These are phyloP conservation scores for Hylaeus volcanicus DNA, from an alignment of 1,140 invertebrate genomes.

Conservation along the genomic window DNA sequence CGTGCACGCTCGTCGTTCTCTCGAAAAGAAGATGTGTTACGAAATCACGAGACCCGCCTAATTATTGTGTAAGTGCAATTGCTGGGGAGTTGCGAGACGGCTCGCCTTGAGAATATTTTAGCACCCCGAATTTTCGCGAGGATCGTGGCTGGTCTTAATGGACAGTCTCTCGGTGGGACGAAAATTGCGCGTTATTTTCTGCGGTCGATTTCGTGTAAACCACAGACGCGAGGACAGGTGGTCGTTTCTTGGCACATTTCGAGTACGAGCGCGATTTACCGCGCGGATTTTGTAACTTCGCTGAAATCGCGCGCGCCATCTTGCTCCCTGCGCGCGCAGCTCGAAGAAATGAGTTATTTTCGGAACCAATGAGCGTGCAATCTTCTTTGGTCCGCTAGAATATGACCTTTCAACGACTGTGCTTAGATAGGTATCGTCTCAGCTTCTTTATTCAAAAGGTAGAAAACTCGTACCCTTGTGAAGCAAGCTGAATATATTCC, in stretches of 20 bases:
- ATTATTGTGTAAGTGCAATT: conserved; percentile 73
- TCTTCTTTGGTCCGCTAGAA: too few species aligned
- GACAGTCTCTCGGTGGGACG: conserved; percentile 18
- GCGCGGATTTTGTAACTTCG: conserved; percentile 19
- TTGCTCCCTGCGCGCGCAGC: neutral
- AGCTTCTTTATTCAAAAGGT: too few species aligned
- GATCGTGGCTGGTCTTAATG: conserved; percentile 41
- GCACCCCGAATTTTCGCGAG: conserved; percentile 52
- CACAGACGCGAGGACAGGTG: conserved; percentile 10
- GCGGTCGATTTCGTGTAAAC: conserved; percentile 4
- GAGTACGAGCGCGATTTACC: neutral
- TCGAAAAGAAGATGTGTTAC: conserved; percentile 25
- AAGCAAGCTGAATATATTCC: too few species aligned
- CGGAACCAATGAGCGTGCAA: too few species aligned
- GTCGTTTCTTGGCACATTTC: neutral
- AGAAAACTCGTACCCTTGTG: too few species aligned
- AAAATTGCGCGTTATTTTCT: conserved; percentile 34
- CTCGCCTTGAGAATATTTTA: conserved; percentile 50
- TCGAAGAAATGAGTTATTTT: too few species aligned
- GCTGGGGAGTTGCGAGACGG: conserved; percentile 43
- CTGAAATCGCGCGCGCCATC: too few species aligned
- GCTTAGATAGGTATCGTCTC: too few species aligned
- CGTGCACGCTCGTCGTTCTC: neutral
- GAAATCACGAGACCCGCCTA: conserved; percentile 57
- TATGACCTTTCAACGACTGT: too few species aligned